Evolutionary conservation across 2,113 vertebrate species (phyloP), one percentile per base, ranked within the genome.

Genomic region (Pteropus alecto): DNA sequence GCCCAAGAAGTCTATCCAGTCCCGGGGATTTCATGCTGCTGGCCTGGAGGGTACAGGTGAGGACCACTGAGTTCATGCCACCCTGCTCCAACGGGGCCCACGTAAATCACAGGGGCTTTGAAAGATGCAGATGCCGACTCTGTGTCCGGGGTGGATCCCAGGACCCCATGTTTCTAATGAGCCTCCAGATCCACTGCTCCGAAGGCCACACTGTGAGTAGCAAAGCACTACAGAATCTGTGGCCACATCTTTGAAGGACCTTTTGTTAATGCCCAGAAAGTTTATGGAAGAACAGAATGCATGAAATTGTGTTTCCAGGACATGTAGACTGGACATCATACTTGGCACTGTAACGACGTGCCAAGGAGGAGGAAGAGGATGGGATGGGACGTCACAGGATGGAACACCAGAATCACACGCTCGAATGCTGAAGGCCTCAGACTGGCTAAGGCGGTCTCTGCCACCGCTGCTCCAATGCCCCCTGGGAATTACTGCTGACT

Each of bases 11-110:
- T 38, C 22, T n/a, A 5, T 13, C 63, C 60, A 2, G 28, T 18
- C 33, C 86, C 0, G 0, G 51, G 2, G n/a, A 51, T 8, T 54
- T 48, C 7, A n/a, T 5, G 30, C 65, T 43, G n/a, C 35, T 74
- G 30, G 9, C 22, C 35, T 8, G 16, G 61, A 41, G 41, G 9
- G 33, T 3, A 43, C 15, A 11, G 51, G 21, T 5, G 10, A n/a
- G 33, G 41, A 30, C 30, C 26, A 14, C n/a, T 0, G 15, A 19
- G 0, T 18, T 33, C 11, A 3, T 0, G 19, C 21, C 7, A 6
- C 28, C 43, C 71, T 26, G 26, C 68, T 61, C 35, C 6, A 21
- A 41, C 6, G 6, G 56, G 7, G 48, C 54, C 28, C 18, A 3
- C 48, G 58, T 26, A 1, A 30, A 7, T 4, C 26, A 9, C 77